A percentile compares a stretch with the other conserved stretches of the same genome.
Conservation (phyloP, 2,888 invertebrate species). For the Craniophora ligustri region DNA sequence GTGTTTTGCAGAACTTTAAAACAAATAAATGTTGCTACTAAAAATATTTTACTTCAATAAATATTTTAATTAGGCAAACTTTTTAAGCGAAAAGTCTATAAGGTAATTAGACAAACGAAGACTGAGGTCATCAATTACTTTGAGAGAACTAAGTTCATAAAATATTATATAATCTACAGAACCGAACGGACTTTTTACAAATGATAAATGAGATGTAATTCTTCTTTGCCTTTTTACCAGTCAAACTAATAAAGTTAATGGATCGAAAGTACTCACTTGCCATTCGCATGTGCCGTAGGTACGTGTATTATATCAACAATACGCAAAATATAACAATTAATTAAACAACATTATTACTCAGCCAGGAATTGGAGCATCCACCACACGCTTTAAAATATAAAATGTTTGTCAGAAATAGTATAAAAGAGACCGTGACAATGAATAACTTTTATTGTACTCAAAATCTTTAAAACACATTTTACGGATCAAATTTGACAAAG, state of each 20-base stretch:
- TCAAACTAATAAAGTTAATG: constrained; percentile 36
- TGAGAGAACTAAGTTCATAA: background rate
- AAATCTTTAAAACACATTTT: background rate
- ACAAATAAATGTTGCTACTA: background rate
- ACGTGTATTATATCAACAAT: constrained; percentile 9
- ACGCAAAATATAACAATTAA: constrained; percentile 11
- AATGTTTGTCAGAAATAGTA: constrained; percentile 1
- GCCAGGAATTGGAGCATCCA: constrained; percentile 20
- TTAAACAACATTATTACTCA: constrained; percentile 11
- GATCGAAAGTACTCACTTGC: constrained; percentile 13
- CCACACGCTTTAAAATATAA: constrained; percentile 34
- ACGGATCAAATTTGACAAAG: no score
- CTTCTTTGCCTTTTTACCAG: constrained; percentile 9
- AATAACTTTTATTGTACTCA: background rate
- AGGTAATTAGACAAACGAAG: constrained; percentile 4
- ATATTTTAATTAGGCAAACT: no score
- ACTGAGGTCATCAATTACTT: constrained; percentile 1
- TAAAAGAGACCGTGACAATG: background rate
- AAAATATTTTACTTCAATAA: background rate
- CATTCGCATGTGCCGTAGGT: constrained; percentile 2
- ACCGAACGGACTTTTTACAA: constrained; percentile 6
- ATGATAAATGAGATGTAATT: constrained; percentile 1
- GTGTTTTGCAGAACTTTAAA: background rate
- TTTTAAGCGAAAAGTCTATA: background rate
- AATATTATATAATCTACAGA: constrained; percentile 2